phyloP scores from a whole-genome alignment of 1,140 invertebrate genomes.

The Choristoneura fumiferana region DNA sequence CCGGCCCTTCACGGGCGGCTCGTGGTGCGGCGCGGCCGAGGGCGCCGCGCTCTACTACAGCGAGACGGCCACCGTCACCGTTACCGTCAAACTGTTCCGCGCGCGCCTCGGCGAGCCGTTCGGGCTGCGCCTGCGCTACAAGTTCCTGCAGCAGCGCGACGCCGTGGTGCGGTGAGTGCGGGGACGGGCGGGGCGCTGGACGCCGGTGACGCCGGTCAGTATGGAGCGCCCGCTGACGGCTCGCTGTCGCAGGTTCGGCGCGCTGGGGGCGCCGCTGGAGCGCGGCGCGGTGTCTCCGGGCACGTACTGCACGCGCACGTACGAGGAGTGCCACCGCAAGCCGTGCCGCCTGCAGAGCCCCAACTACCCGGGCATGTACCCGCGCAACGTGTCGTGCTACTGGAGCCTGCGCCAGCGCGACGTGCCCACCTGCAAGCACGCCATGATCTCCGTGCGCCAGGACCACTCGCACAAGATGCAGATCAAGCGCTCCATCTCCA shows the following conservation, averaged over 20 bases:
- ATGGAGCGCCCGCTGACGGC: neutral
- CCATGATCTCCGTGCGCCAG: constrained; percentile 90
- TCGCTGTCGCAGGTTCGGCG: constrained; percentile 79
- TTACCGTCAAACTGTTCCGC: constrained; percentile 87
- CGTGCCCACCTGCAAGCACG: constrained; percentile 91
- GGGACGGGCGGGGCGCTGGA: too few species aligned
- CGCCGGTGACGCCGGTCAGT: too few species aligned
- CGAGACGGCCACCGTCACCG: constrained; percentile 89
- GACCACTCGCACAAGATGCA: constrained; percentile 85
- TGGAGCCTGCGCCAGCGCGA: constrained; percentile 89
- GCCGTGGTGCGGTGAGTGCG: constrained; percentile 81
- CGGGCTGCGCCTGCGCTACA: constrained; percentile 87
- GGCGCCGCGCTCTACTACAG: constrained; percentile 90
- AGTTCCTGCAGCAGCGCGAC: constrained; percentile 62
- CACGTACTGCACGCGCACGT: constrained; percentile 92
- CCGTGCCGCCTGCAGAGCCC: constrained; percentile 89
- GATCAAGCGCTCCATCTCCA: constrained; percentile 82
- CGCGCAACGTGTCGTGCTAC: constrained; percentile 88
- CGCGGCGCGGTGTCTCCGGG: constrained; percentile 89
- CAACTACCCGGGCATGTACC: constrained; percentile 96
- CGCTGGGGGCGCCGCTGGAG: constrained; percentile 84
- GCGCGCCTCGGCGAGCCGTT: constrained; percentile 83
- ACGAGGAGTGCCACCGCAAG: constrained; percentile 92
- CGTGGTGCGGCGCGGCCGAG: constrained; percentile 88
- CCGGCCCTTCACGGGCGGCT: constrained; percentile 88